Evolutionary conservation across 2,797 vertebrate species (phyloP).

Genomic region (Peromyscus attwateri): DNA sequence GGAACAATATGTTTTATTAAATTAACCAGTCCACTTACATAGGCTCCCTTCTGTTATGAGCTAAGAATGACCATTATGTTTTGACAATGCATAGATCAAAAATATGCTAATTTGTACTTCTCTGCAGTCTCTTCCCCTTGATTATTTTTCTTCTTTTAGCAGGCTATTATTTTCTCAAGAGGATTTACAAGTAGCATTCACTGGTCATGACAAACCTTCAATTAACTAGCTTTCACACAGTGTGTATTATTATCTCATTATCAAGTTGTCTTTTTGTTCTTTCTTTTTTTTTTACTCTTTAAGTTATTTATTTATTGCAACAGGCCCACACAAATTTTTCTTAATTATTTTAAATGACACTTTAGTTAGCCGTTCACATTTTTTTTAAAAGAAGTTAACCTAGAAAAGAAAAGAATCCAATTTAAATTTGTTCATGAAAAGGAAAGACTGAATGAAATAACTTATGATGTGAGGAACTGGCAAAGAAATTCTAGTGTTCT

Average conservation of each 20-base stretch:
- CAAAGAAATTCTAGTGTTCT: not conserved
- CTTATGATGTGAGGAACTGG: not conserved
- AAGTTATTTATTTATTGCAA: slow-evolving; percentile 79
- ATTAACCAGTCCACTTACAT: slow-evolving; percentile 77
- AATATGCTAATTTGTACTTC: slow-evolving; percentile 84
- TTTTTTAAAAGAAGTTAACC: slow-evolving; percentile 54
- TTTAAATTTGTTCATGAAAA: slow-evolving; percentile 54
- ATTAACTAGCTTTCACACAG: slow-evolving; percentile 83
- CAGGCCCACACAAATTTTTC: slow-evolving; percentile 45
- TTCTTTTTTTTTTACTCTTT: slow-evolving; percentile 63
- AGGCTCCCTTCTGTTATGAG: slow-evolving; percentile 65
- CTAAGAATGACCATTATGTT: slow-evolving; percentile 81
- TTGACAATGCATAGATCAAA: slow-evolving; percentile 77
- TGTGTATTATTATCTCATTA: slow-evolving; percentile 85
- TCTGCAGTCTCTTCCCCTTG: slow-evolving; percentile 80
- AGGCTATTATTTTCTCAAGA: slow-evolving; percentile 86
- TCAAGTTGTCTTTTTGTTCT: slow-evolving; percentile 78
- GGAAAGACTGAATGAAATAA: not conserved
- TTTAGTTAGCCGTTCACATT: slow-evolving; percentile 52
- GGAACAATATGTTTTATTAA: slow-evolving; percentile 29
- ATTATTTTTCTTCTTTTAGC: slow-evolving; percentile 83
- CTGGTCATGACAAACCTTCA: slow-evolving; percentile 85
- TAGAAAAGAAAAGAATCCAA: not conserved
- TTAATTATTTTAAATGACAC: slow-evolving; percentile 79
- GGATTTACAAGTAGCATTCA: slow-evolving; percentile 82